Evolutionary conservation across 2,888 invertebrate species (phyloP).

Genomic region (Thereva nobilitata): DNA sequence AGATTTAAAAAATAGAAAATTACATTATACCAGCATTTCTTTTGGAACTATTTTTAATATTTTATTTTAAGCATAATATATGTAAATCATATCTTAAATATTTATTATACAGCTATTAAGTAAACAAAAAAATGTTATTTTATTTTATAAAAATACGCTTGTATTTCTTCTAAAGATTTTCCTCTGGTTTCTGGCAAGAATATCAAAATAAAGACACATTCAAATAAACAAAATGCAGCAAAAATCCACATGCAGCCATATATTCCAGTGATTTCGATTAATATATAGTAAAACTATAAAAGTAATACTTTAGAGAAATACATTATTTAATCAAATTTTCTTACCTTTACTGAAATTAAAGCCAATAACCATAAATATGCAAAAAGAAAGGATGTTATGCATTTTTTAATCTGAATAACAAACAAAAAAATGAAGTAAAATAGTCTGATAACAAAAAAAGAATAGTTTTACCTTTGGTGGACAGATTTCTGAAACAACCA

Average conservation of each 20-base stretch:
- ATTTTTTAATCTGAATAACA: conserved; percentile 35
- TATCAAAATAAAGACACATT: conserved; percentile 47
- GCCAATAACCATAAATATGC: conserved; percentile 39
- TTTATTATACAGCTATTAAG: conserved; percentile 11
- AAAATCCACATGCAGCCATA: conserved; percentile 49
- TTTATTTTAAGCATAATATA: too few species aligned
- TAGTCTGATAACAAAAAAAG: neutral
- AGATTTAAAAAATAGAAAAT: too few species aligned
- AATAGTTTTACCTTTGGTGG: conserved; percentile 48
- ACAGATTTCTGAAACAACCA: conserved; percentile 50
- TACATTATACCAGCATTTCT: too few species aligned
- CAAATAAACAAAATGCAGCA: conserved; percentile 47
- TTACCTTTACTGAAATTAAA: conserved; percentile 40
- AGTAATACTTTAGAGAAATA: conserved; percentile 11
- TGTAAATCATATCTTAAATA: neutral
- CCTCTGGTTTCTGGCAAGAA: conserved; percentile 51
- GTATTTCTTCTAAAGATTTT: conserved; percentile 47
- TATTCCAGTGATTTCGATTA: conserved; percentile 45
- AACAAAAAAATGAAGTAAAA: neutral
- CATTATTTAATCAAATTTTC: neutral
- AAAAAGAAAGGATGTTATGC: conserved; percentile 25
- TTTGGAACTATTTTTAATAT: too few species aligned
- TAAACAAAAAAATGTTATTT: neutral
- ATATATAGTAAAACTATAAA: conserved; percentile 44
- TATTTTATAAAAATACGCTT: neutral